Evolutionary conservation across 2,888 invertebrate genomes (phyloP).

Genomic region (Lycocerus yunnanus): DNA sequence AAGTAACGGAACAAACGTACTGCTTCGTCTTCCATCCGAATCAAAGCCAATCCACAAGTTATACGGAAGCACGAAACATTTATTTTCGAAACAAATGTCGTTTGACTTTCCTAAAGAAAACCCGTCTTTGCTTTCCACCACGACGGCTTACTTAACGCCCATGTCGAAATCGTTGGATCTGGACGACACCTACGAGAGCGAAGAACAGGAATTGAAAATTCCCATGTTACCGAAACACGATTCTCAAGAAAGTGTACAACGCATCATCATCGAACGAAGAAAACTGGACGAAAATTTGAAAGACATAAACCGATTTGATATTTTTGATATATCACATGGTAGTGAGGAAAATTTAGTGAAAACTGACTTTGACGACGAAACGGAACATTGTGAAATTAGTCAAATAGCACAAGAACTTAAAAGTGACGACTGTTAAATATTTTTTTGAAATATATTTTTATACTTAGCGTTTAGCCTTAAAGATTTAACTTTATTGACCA

Average conservation of each 20-base stretch:
- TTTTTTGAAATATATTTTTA: conserved; percentile 27
- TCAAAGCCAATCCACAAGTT: conserved; percentile 50
- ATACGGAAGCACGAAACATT: conserved; percentile 61
- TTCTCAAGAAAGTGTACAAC: conserved; percentile 61
- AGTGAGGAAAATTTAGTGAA: conserved; percentile 42
- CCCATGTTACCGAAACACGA: conserved; percentile 49
- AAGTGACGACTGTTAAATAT: conserved; percentile 21
- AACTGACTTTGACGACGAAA: conserved; percentile 23
- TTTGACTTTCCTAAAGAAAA: conserved; percentile 61
- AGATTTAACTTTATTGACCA: background rate
- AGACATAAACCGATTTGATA: conserved; percentile 50
- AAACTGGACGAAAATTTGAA: conserved; percentile 59
- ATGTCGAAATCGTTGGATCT: conserved; percentile 22
- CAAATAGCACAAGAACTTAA: conserved; percentile 13
- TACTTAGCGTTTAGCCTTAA: conserved; percentile 22
- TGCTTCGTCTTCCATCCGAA: conserved; percentile 47
- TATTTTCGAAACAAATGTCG: conserved; percentile 61
- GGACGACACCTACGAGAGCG: conserved; percentile 3
- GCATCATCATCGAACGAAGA: conserved; percentile 65
- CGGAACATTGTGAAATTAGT: conserved; percentile 10
- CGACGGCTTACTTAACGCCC: background rate
- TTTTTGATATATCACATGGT: conserved; percentile 49
- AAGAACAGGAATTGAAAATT: conserved; percentile 37
- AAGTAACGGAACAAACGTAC: conserved; percentile 39
- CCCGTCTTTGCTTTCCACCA: conserved; percentile 51